Conservation (phyloP, 2,797 vertebrate genomes). For the Enteromius paludinosus region DNA sequence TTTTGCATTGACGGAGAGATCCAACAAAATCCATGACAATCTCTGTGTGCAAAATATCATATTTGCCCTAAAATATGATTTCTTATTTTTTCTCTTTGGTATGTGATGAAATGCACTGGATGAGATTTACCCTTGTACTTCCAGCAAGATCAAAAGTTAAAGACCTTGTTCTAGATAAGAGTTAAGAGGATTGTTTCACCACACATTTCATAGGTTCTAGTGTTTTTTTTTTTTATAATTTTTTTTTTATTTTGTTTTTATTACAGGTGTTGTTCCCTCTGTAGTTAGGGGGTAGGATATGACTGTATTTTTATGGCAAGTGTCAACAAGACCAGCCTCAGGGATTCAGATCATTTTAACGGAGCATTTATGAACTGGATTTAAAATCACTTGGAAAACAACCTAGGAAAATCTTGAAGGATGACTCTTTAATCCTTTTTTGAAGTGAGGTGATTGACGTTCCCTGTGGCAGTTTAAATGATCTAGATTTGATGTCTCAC, state of each 20-base stretch:
- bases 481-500: not conserved
- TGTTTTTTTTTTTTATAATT: not conserved
- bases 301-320: not conserved
- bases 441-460: not conserved
- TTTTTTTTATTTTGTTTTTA: too few relatives aligned
- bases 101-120: not conserved
- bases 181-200: not conserved
- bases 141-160: not conserved
- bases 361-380: not conserved
- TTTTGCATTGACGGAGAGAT: not conserved
- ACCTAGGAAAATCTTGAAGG: not conserved
- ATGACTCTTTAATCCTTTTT: not conserved
- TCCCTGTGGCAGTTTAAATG: not conserved
- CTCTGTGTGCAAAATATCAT: not conserved
- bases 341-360: constrained; percentile 11
- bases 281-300: not conserved
- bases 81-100: not conserved
- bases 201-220: not conserved
- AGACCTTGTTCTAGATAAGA: not conserved
- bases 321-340: constrained; percentile 3
- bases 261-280: not conserved
- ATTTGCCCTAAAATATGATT: not conserved
- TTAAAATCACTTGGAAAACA: not conserved
- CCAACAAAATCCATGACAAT: not conserved
- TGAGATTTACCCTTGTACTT: not conserved